Percentiles rank a stretch among this genome's conserved stretches.
phyloP scores from a whole-genome alignment of 1,140 invertebrate species.

The Leptopilina clavipes region DNA sequence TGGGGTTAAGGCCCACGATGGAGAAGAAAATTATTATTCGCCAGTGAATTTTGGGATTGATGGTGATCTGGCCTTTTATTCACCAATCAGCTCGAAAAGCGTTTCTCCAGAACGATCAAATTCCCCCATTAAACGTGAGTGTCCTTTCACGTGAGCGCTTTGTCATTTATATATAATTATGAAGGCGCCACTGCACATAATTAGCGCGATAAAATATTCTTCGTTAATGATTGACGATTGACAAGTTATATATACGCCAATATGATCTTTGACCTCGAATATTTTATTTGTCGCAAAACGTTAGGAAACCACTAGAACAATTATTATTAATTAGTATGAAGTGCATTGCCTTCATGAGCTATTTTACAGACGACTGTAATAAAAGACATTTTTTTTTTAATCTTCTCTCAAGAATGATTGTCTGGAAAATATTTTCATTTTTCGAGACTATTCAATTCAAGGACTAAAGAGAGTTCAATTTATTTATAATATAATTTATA shows the following conservation, averaged over 20 bases:
- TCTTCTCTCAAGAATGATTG: too few species aligned
- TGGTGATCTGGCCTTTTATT: constrained; percentile 62
- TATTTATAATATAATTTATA: too few species aligned
- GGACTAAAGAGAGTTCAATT: too few species aligned
- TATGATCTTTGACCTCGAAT: constrained; percentile 24
- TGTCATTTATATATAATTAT: constrained; percentile 22
- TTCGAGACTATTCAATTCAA: too few species aligned
- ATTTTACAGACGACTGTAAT: constrained; percentile 27
- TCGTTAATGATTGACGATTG: constrained; percentile 35
- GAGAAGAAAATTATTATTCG: constrained; percentile 53
- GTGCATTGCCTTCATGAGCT: constrained; percentile 17
- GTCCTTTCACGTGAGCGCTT: constrained; percentile 49
- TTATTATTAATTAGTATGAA: constrained; percentile 25
- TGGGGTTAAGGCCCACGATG: constrained; percentile 47
- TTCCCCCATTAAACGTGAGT: constrained; percentile 60
- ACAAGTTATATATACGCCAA: constrained; percentile 15
- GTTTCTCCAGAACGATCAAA: constrained; percentile 58
- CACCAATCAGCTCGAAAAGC: constrained; percentile 66
- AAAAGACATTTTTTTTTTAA: constrained; percentile 28
- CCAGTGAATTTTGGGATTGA: constrained; percentile 57
- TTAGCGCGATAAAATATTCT: constrained; percentile 21
- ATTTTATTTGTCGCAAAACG: background rate
- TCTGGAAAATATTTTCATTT: too few species aligned
- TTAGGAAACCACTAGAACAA: constrained; percentile 19
- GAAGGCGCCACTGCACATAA: constrained; percentile 32